Conservation (phyloP, 2,888 invertebrate species). For the Protonemura montana region DNA sequence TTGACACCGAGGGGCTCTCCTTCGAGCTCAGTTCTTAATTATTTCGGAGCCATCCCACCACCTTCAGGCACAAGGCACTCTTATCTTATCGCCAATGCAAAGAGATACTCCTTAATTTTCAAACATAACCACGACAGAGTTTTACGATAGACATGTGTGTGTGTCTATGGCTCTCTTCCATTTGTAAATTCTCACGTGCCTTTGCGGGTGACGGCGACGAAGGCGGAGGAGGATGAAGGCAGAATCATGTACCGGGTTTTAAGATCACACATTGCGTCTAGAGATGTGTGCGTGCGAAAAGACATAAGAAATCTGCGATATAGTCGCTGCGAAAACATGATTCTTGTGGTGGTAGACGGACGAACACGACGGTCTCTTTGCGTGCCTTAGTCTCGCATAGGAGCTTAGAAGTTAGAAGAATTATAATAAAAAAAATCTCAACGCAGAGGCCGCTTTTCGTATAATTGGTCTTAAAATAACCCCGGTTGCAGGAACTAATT, state of each 20-base stretch:
- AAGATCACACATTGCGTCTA: not conserved
- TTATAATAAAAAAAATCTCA: too few relatives aligned
- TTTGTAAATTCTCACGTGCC: not conserved
- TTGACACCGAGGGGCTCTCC: too few relatives aligned
- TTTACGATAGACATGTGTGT: not conserved
- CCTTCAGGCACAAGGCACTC: not conserved
- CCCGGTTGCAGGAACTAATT: not conserved
- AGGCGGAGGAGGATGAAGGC: not conserved
- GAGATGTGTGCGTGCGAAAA: not conserved
- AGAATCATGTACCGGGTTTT: not conserved
- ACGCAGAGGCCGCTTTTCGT: not conserved
- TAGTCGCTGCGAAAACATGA: not conserved
- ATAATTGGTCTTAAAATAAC: not conserved
- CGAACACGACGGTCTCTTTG: not conserved
- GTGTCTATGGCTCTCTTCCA: not conserved
- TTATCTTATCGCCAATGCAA: conserved; percentile 2
- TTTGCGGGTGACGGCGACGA: not conserved
- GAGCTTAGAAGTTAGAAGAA: not conserved
- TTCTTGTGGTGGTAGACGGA: too few relatives aligned
- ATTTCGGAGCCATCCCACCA: too few relatives aligned
- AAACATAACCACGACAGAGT: not conserved
- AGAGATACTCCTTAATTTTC: not conserved
- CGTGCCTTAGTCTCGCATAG: not conserved
- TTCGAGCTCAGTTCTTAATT: too few relatives aligned
- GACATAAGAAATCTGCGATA: not conserved